phyloP scores from a whole-genome alignment of 2,797 vertebrate genomes.

The Poeciliopsis gracilis region DNA sequence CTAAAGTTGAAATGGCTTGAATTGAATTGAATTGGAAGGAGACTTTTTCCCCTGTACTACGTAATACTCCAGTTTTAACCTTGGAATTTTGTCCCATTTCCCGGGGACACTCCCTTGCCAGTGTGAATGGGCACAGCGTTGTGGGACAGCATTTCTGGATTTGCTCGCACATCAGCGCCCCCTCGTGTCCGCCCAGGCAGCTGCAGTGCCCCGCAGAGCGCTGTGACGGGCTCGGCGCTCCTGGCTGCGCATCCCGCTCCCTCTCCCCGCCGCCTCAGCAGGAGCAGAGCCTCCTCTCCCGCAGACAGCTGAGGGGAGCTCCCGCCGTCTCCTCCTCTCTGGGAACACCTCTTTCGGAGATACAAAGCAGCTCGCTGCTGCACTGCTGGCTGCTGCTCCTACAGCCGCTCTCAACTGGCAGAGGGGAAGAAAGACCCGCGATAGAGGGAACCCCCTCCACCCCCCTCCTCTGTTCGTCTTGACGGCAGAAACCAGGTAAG shows the following conservation, averaged over 20 bases:
- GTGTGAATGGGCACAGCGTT: neutral
- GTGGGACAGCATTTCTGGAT: neutral
- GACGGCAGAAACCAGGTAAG: constrained; percentile 55
- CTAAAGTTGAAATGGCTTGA: neutral
- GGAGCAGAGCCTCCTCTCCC: constrained; percentile 8
- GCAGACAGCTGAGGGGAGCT: constrained; percentile 24
- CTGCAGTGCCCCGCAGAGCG: constrained; percentile 46
- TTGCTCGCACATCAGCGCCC: constrained; percentile 53
- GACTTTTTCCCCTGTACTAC: neutral
- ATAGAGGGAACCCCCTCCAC: neutral
- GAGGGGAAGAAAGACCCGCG: constrained; percentile 32
- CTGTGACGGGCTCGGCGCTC: neutral
- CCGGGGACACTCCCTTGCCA: neutral
- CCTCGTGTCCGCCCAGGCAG: constrained; percentile 30
- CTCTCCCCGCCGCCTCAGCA: constrained; percentile 26
- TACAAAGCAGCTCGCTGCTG: constrained; percentile 2
- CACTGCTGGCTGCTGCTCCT: neutral
- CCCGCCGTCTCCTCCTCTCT: constrained; percentile 28
- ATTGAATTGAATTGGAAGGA: neutral
- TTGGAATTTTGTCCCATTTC: too few species aligned
- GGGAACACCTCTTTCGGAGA: constrained; percentile 46
- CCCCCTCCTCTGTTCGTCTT: constrained; percentile 10
- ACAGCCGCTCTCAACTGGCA: constrained; percentile 5
- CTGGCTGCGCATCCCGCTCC: neutral
- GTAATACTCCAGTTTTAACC: neutral